Evolutionary conservation across 2,797 vertebrate species (phyloP).

Genomic region (Takifugu ocellatus): DNA sequence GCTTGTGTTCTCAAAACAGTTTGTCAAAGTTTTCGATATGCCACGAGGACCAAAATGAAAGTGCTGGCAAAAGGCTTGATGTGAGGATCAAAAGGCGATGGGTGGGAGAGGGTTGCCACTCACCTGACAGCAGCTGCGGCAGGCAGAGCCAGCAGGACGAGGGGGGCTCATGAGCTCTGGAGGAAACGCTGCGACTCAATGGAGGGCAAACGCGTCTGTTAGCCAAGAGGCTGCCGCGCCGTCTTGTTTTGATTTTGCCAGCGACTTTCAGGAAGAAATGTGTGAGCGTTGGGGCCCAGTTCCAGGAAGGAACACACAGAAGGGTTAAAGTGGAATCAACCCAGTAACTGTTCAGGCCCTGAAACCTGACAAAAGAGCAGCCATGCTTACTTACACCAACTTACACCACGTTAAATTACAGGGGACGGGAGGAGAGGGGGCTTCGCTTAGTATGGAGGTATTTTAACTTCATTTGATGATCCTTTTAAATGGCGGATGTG

Average conservation of each 20-base stretch:
- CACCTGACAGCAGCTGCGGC: conserved; percentile 65
- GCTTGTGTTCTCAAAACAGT: conserved; percentile 28
- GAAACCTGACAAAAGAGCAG: no score
- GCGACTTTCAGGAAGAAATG: conserved; percentile 56
- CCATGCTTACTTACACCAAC: no score
- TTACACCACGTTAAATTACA: neutral
- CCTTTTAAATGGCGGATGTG: conserved; percentile 18
- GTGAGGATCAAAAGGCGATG: conserved; percentile 56
- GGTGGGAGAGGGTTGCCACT: conserved; percentile 62
- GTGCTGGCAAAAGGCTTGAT: conserved; percentile 54
- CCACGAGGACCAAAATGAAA: conserved; percentile 57
- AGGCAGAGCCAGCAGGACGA: conserved; percentile 46
- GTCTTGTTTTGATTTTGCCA: conserved; percentile 62
- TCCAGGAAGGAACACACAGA: conserved; percentile 21
- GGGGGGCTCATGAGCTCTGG: conserved; percentile 61
- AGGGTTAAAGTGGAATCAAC: neutral
- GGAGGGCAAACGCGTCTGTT: conserved; percentile 34
- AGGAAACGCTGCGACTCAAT: conserved; percentile 57
- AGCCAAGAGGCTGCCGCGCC: conserved; percentile 35
- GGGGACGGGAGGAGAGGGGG: neutral
- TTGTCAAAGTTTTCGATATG: conserved; percentile 42
- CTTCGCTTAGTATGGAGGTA: neutral
- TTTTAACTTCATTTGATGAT: conserved; percentile 17
- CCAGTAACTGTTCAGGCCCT: no score
- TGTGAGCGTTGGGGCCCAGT: conserved; percentile 47